phyloP scores from a whole-genome alignment of 53 echinoderm and acorn worm species.

The Glandiceps talaboti region DNA sequence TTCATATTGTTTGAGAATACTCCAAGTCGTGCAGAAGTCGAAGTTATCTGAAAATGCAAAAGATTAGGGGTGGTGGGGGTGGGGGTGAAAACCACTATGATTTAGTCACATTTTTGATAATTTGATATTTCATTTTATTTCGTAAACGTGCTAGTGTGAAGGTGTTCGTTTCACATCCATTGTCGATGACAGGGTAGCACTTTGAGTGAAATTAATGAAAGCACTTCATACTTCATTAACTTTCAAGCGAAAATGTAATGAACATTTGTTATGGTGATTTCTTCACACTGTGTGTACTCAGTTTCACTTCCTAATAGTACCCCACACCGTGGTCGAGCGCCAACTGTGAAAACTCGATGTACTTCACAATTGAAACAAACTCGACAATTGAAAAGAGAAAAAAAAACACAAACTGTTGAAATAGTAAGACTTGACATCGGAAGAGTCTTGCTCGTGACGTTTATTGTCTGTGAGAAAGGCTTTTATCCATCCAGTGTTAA shows the following conservation, averaged over 20 bases:
- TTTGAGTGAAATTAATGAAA: neutral
- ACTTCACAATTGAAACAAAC: too few relatives aligned
- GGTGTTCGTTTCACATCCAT: neutral
- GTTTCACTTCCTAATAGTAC: neutral
- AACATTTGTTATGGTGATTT: neutral
- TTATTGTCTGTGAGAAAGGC: neutral
- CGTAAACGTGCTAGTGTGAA: too few relatives aligned
- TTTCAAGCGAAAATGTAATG: neutral
- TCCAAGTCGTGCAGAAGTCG: too few relatives aligned
- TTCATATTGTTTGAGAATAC: too few relatives aligned
- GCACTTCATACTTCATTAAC: neutral
- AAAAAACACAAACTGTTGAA: too few relatives aligned
- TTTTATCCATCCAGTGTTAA: neutral
- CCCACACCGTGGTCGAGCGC: neutral
- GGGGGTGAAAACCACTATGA: too few relatives aligned
- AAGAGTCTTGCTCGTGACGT: neutral
- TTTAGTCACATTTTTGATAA: neutral
- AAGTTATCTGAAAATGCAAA: too few relatives aligned
- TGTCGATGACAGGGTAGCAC: neutral
- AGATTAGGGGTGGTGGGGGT: too few relatives aligned
- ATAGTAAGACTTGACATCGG: too few relatives aligned
- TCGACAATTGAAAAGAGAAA: too few relatives aligned
- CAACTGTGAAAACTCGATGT: too few relatives aligned
- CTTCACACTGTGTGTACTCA: neutral
- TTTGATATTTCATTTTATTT: too few relatives aligned